Conservation (phyloP, 1,140 invertebrate genomes). For the Idris sp. region DNA sequence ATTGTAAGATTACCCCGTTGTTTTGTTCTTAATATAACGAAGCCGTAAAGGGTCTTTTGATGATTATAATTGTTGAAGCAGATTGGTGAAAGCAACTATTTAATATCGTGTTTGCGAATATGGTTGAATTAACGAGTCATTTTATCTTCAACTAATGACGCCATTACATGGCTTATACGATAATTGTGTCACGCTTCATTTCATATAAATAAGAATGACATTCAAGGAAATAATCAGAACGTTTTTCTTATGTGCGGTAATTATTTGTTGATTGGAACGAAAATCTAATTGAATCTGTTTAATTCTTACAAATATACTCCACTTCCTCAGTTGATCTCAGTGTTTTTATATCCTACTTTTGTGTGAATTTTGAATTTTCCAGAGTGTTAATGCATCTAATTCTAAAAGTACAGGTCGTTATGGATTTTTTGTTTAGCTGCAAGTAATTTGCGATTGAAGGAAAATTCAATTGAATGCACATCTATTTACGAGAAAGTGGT, state of each 20-base stretch:
- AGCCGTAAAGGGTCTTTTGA: slow-evolving; percentile 25
- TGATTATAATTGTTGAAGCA: slow-evolving; percentile 32
- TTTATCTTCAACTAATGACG: slow-evolving; percentile 53
- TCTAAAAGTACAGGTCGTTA: no score
- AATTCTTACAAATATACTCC: no score
- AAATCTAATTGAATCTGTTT: no score
- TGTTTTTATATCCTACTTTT: no score
- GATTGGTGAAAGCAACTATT: slow-evolving; percentile 58
- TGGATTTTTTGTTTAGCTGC: no score
- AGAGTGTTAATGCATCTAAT: no score
- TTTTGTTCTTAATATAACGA: slow-evolving; percentile 17
- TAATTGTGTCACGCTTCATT: slow-evolving; percentile 59
- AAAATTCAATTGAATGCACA: no score
- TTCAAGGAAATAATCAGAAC: slow-evolving; percentile 42
- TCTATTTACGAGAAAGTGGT: no score
- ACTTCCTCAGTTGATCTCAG: no score
- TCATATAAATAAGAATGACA: slow-evolving; percentile 46
- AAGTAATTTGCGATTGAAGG: no score
- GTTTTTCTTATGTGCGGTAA: slow-evolving; percentile 31
- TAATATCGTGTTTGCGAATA: slow-evolving; percentile 45
- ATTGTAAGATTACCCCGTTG: not conserved
- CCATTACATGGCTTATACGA: slow-evolving; percentile 49
- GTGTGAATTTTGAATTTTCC: no score
- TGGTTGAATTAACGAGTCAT: slow-evolving; percentile 50
- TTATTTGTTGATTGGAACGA: slow-evolving; percentile 19